phyloP scores from a whole-genome alignment of 2,888 invertebrate genomes.

The Andrena fulva region DNA sequence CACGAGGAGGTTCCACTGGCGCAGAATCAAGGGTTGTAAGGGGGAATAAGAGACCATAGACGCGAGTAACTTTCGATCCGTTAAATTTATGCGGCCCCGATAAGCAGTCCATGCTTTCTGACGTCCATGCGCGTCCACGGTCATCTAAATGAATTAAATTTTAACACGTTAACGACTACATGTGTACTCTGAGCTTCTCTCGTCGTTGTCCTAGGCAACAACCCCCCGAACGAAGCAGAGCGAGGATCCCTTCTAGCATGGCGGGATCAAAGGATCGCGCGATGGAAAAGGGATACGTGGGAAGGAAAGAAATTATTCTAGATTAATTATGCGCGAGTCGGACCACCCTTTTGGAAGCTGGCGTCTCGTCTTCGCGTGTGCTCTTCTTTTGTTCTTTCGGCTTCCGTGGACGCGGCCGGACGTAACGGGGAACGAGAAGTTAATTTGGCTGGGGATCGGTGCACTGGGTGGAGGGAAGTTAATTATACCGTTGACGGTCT shows the following conservation, averaged over 20 bases:
- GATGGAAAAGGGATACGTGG: slow-evolving; percentile 39
- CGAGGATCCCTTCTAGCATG: slow-evolving; percentile 11
- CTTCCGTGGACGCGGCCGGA: slow-evolving; percentile 18
- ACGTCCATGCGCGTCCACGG: neutral
- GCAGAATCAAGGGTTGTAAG: neutral
- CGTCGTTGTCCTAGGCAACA: slow-evolving; percentile 55
- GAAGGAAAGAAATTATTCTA: slow-evolving; percentile 61
- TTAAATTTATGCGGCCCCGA: slow-evolving; percentile 32
- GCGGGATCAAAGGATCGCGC: slow-evolving; percentile 50
- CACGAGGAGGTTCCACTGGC: slow-evolving; percentile 1
- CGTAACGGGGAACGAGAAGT: slow-evolving; percentile 18
- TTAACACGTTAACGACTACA: slow-evolving; percentile 36
- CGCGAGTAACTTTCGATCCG: slow-evolving; percentile 15
- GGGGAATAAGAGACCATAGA: slow-evolving; percentile 1
- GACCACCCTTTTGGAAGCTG: slow-evolving; percentile 30
- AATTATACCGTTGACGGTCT: slow-evolving; percentile 19
- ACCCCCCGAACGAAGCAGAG: slow-evolving; percentile 30
- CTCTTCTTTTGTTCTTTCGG: slow-evolving; percentile 29
- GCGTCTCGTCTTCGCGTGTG: slow-evolving; percentile 40
- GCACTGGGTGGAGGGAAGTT: slow-evolving; percentile 5
- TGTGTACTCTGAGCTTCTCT: slow-evolving; percentile 21
- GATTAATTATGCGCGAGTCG: slow-evolving; percentile 62
- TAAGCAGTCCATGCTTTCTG: slow-evolving; percentile 1
- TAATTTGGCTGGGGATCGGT: slow-evolving; percentile 40
- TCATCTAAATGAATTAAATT: slow-evolving; percentile 34